phyloP scores from a whole-genome alignment of 2,797 vertebrate genomes.

The Pelodytes ibericus region DNA sequence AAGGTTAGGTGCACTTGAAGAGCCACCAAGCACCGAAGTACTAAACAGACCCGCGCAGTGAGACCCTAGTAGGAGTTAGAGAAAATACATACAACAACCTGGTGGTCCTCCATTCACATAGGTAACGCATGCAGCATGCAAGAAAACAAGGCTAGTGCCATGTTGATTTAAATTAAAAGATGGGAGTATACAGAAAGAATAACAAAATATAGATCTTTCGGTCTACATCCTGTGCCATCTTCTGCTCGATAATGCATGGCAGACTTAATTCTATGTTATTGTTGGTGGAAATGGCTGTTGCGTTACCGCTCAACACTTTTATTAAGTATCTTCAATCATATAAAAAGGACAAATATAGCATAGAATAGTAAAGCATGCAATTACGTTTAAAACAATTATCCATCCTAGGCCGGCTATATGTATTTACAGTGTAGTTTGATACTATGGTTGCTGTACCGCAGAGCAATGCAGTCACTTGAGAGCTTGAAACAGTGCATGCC shows the following conservation, averaged over 20 bases:
- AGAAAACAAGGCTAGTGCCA: conserved; percentile 79
- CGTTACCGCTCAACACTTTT: no score
- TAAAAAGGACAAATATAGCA: no score
- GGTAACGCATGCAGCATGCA: conserved; percentile 84
- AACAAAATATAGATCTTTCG: background rate
- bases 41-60: conserved; percentile 93
- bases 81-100: conserved; percentile 89
- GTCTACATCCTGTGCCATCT: conserved; percentile 37
- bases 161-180: conserved; percentile 61
- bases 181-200: conserved; percentile 65
- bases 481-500: no score
- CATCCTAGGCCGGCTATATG: no score
- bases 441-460: no score
- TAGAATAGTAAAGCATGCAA: no score
- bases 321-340: no score
- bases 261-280: background rate
- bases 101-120: conserved; percentile 81
- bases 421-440: no score
- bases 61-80: conserved; percentile 92
- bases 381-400: no score
- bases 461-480: no score
- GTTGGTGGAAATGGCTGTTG: background rate
- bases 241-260: conserved; percentile 23
- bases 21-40: conserved; percentile 89
- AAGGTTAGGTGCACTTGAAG: conserved; percentile 93